phyloP scores from a whole-genome alignment of 2,888 invertebrate genomes.

The Catonia carolina region DNA sequence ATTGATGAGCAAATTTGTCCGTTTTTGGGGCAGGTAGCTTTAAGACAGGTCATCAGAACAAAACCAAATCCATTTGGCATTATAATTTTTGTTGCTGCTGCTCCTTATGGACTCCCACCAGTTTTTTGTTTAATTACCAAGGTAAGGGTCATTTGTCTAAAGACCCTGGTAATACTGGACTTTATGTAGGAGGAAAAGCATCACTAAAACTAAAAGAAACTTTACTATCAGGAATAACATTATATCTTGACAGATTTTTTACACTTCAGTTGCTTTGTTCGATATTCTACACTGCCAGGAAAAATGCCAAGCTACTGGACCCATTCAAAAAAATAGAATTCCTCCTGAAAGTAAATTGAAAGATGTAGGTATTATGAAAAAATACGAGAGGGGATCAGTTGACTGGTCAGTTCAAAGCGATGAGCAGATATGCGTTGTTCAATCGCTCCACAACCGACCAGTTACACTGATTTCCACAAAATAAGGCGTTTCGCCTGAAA shows the following conservation, averaged over 20 bases:
- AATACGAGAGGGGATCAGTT: constrained; percentile 14
- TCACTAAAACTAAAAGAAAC: constrained; percentile 19
- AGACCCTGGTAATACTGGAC: background rate
- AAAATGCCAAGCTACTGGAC: constrained; percentile 15
- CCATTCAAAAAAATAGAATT: constrained; percentile 30
- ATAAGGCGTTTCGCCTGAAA: background rate
- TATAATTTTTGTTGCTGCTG: constrained; percentile 38
- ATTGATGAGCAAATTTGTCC: constrained; percentile 38
- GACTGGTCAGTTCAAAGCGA: constrained; percentile 16
- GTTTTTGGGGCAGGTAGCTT: constrained; percentile 33
- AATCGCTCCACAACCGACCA: constrained; percentile 15
- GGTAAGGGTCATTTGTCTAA: constrained; percentile 27
- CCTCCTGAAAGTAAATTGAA: constrained; percentile 22
- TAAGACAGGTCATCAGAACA: constrained; percentile 29
- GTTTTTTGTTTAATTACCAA: constrained; percentile 36
- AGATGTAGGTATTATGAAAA: constrained; percentile 14
- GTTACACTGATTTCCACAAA: constrained; percentile 1
- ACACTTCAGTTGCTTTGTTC: constrained; percentile 19
- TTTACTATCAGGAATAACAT: constrained; percentile 15
- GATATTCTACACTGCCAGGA: constrained; percentile 13
- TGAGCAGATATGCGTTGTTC: background rate
- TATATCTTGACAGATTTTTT: constrained; percentile 27
- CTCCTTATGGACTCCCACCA: constrained; percentile 33
- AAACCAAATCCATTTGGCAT: constrained; percentile 37
- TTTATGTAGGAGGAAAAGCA: constrained; percentile 12